Evolutionary conservation across 2,113 vertebrate genomes (phyloP), one percentile per base, ranked within the genome.

Genomic region (Condylura cristata): DNA sequence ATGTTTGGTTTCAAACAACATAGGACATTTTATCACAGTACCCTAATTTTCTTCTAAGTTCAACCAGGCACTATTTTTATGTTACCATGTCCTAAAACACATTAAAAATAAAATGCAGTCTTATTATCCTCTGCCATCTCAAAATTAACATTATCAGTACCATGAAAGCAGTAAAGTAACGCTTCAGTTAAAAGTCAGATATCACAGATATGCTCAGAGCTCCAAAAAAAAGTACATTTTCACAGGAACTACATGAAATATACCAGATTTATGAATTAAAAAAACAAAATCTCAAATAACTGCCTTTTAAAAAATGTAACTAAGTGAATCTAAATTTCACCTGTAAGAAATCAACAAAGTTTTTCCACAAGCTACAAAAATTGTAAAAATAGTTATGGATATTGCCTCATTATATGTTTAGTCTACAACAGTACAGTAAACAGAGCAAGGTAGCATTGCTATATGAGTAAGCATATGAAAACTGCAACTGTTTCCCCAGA

Each of bases 11-110:
- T 94, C 61, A 63, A 83, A 71, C 76, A 80, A 8, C 92, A 3
- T 46, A 80, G 26, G 81, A 72, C 12, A 68, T 22, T 72, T 88
- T 79, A 76, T 24, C 70, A 89, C 28, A 28, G 34, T 8, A 90
- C 75, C 1, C n/a, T 71, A 79, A 70, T 86, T 92, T 72, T 87
- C 34, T 65, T 94, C 20, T 92, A 90, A 79, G 48, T 93, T 96
- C 18, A 68, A 39, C 80, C 6, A 53, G 78, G 66, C 6, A 70
- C 46, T 92, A 60, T 56, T 76, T 90, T 93, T 37, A 91, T 32
- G 48, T 65, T 44, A 70, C 3, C 66, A 95, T 85, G 39, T 65
- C 44, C 44, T 80, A 88, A 93, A 26, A 20, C 53, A 87, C 41
- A 91, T 63, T 74, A 75, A 90, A 86, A 89, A 37, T 30, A 82